Base-by-base conservation (phyloP, 2,113 vertebrate species). In the Dolichotis patagonum region DNA sequence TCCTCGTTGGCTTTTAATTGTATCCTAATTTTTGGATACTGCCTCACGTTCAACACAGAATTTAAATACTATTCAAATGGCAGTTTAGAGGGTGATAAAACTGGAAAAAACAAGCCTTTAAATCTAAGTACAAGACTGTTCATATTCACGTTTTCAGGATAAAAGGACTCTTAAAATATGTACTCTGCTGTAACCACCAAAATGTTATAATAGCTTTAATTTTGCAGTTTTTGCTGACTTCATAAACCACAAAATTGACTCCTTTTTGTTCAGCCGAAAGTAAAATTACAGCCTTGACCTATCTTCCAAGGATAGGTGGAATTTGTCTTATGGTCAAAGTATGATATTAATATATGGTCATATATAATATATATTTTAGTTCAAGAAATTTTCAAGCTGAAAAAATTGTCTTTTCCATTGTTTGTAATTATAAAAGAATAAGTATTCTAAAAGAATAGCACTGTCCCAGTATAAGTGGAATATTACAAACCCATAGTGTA, bases 281-380 rank as follows among this genome's bases (percentile, higher is more conserved):
- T 97, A 95, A 97, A 98, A 95, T 98, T 97, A 96, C 9, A 91
- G 90, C 94, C 75, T 96, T 94, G 88, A 97, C 35, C 1, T 94
- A 85, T 92, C 88, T 90, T 97, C 85, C 0, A 3, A 78, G 73
- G 90, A 85, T 19, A 97, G 71, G 84, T 96, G 85, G 84, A 75
- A 52, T 98, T 97, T 96, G 91, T 97, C 93, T 96, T 77, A 85
- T 65, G 90, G 89, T 56, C 41, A 65, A 93, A 95, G 35, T 80
- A 89, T 77, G 94, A 52, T 88, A 89, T 67, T 88, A 65, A 91
- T 86, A 87, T 43, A 20, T 43, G 60, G 75, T 78, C 62, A 43
- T 38, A 14, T 28, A n/a, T 38, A 52, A 60, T 60, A 24, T 24
- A 85, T 28, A 16, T 89, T 28, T 91, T 13, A 84, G 85, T 77